Conservation (phyloP, 2,797 vertebrate species). For the Neosilurus hyrtlii region DNA sequence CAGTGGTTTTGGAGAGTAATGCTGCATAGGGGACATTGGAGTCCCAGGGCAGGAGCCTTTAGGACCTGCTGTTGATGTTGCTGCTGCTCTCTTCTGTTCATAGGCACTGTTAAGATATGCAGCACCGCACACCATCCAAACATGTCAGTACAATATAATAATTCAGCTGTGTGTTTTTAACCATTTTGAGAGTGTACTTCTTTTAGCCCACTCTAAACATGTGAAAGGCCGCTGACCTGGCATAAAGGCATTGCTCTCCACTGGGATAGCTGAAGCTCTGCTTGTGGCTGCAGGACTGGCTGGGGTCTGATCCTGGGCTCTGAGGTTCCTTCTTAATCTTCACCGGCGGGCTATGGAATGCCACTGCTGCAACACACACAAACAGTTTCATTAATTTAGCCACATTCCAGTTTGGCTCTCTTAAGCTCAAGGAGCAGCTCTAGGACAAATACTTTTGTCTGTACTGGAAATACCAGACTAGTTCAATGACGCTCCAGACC, state of each 20-base stretch:
- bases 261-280: slow-evolving; percentile 79
- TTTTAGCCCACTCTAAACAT: slow-evolving; percentile 4
- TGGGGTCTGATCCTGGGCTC: slow-evolving; percentile 85
- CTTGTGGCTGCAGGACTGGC: slow-evolving; percentile 87
- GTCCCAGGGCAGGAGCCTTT: slow-evolving; percentile 81
- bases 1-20: slow-evolving; percentile 78
- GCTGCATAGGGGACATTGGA: slow-evolving; percentile 81
- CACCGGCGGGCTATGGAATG: slow-evolving; percentile 92
- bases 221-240: slow-evolving; percentile 77
- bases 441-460: slow-evolving; percentile 59
- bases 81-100: slow-evolving; percentile 80
- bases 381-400: slow-evolving; percentile 40
- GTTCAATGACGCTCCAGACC: slow-evolving; percentile 62
- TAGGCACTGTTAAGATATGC: slow-evolving; percentile 80
- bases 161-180: neutral
- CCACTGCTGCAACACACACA: slow-evolving; percentile 75
- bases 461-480: slow-evolving; percentile 63
- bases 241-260: slow-evolving; percentile 94
- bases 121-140: slow-evolving; percentile 31
- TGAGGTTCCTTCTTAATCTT: slow-evolving; percentile 94
- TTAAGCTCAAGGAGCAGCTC: slow-evolving; percentile 54
- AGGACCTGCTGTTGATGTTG: slow-evolving; percentile 68
- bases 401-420: slow-evolving; percentile 47
- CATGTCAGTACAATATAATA: neutral
- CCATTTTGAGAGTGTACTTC: neutral